Evolutionary conservation across 1,140 invertebrate species (phyloP).

Genomic region (Magallana angulata): DNA sequence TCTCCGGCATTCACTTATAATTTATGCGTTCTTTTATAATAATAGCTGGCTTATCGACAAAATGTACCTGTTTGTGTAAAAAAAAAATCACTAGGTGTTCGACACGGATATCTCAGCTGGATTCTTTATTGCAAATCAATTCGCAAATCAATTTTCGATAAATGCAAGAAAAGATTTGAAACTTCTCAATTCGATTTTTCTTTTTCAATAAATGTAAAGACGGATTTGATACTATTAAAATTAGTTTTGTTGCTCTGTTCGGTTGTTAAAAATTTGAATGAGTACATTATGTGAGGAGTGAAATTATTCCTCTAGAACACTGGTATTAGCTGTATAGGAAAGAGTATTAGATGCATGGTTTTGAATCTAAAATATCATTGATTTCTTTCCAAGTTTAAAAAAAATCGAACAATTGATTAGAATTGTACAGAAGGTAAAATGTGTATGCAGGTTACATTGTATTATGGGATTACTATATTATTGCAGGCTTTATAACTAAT

Average conservation of each 20-base stretch:
- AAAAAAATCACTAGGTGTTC: not conserved
- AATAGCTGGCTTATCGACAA: not conserved
- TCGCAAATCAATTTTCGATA: conserved; percentile 1
- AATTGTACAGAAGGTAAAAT: too few relatives aligned
- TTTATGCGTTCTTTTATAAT: not conserved
- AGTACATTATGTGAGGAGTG: too few relatives aligned
- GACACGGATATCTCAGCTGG: not conserved
- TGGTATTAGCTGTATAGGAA: not conserved
- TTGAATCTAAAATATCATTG: not conserved
- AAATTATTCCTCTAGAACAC: too few relatives aligned
- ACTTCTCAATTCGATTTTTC: not conserved
- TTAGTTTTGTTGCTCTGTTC: too few relatives aligned
- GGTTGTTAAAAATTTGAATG: too few relatives aligned
- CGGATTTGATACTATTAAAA: too few relatives aligned
- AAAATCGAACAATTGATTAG: conserved; percentile 23
- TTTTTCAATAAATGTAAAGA: not conserved
- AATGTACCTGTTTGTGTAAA: not conserved
- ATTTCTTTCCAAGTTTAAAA: conserved; percentile 5
- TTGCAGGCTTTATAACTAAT: too few relatives aligned
- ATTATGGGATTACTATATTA: too few relatives aligned
- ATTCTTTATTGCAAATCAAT: conserved; percentile 23
- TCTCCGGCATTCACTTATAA: not conserved
- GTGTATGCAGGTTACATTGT: too few relatives aligned
- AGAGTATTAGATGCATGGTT: not conserved
- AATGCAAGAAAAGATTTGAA: not conserved